Conservation (phyloP, 1,140 invertebrate species). For the Drosophila athabasca region DNA sequence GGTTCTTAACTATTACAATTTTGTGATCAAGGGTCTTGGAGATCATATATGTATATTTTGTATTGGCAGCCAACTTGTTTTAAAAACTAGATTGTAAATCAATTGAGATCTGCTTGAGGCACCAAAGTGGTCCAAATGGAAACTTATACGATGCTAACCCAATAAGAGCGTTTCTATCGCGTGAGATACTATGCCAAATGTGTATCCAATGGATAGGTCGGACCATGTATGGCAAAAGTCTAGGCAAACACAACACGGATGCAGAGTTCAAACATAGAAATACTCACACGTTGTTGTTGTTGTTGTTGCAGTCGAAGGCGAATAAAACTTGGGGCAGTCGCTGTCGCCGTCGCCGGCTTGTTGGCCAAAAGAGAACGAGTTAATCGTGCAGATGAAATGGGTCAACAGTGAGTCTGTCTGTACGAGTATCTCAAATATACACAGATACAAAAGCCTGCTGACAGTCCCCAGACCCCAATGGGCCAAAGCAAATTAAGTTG, state of each 20-base stretch:
- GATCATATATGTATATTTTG: too few relatives aligned
- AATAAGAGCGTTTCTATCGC: too few relatives aligned
- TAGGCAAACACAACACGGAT: conserved; percentile 23
- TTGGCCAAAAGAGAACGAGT: conserved; percentile 49
- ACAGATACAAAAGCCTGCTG: conserved; percentile 22
- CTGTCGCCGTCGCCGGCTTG: conserved; percentile 2
- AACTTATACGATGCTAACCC: too few relatives aligned
- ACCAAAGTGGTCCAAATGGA: too few relatives aligned
- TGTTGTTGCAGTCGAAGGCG: neutral
- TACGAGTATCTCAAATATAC: conserved; percentile 25
- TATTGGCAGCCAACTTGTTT: too few relatives aligned
- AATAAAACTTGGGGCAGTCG: conserved; percentile 24
- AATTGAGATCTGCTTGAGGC: too few relatives aligned
- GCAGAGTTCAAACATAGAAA: conserved; percentile 26
- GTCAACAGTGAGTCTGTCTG: conserved; percentile 50
- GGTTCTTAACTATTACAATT: too few relatives aligned
- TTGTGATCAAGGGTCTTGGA: too few relatives aligned
- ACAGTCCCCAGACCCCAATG: conserved; percentile 16
- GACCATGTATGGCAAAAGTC: neutral
- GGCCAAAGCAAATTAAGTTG: conserved; percentile 47
- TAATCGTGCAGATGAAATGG: conserved; percentile 65
- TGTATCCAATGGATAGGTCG: neutral
- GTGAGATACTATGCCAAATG: neutral
- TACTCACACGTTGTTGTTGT: neutral
- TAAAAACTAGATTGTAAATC: too few relatives aligned